These are phyloP conservation scores for Cheumatopsyche charites DNA, from an alignment of 1,140 invertebrate genomes.

Conservation along the genomic window DNA sequence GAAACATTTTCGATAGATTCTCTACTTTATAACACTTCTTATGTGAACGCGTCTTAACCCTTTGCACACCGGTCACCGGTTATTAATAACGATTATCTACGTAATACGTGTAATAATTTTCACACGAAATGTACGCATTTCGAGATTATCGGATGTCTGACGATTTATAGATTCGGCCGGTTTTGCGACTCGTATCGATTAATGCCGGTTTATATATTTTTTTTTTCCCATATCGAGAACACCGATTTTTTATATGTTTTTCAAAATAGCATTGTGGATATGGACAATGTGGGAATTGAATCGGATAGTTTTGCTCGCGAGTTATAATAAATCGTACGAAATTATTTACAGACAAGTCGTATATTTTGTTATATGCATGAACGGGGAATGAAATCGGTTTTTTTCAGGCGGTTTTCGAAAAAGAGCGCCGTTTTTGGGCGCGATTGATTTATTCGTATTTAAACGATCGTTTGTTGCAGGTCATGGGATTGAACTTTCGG, in stretches of 20 bases:
- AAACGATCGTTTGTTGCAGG: not conserved
- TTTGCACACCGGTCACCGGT: not conserved
- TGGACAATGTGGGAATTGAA: constrained; percentile 1
- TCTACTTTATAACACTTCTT: too few species aligned
- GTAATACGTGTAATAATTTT: constrained; percentile 25
- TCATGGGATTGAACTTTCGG: too few species aligned
- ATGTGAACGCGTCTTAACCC: not conserved
- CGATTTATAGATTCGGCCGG: constrained; percentile 17
- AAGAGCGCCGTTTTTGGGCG: not conserved
- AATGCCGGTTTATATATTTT: not conserved
- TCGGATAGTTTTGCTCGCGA: not conserved
- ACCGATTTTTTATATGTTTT: too few species aligned
- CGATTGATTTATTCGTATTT: constrained; percentile 1
- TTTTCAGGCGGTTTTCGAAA: too few species aligned
- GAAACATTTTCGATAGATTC: too few species aligned
- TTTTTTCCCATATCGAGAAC: too few species aligned
- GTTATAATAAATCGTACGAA: constrained; percentile 22
- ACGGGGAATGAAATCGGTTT: not conserved
- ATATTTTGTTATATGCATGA: too few species aligned
- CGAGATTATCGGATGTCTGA: not conserved
- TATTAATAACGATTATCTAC: constrained; percentile 23
- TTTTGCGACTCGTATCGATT: constrained; percentile 1
- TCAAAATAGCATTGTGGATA: not conserved
- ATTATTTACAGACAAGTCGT: constrained; percentile 11
- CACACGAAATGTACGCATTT: constrained; percentile 16